Evolutionary conservation across 2,797 vertebrate genomes (phyloP), one percentile per base, ranked within the genome.

Genomic region (Gouania willdenowi): DNA sequence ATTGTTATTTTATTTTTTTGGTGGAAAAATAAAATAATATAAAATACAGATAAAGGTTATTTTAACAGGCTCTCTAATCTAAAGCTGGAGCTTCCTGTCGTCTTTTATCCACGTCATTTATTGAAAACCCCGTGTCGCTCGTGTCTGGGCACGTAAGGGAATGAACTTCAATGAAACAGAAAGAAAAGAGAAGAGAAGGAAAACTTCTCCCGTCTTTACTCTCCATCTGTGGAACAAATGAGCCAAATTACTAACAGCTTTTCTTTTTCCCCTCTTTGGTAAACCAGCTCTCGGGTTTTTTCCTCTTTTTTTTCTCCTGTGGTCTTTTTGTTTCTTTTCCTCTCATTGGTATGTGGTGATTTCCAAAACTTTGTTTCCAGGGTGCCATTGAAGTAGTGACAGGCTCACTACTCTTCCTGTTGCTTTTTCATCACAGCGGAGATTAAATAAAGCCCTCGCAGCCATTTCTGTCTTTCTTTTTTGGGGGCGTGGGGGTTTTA

Each of bases 211-310:
- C 54, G 46, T 60, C 65, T 81, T 78, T 81, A 66, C 83, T 82
- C 74, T 81, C 67, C 71, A 74, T 82, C 72, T 78, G 77, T 63
- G 68, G 41, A 79, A 63, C 71, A 82, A 82, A 85, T 71, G 56
- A 75, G 66, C 46, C 55, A 79, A 81, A 82, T 81, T 74, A 68
- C 69, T 71, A 70, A 58, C 72, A 63, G 66, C 55, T 66, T 64
- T 62, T 43, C 51, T 60, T 66, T 43, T 44, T 36, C 42, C 36
- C 46, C 56, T 71, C 44, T 63, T 19, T 31, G 62, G 41, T 66
- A 45, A 75, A 68, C 33, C 51, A 49, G 41, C 51, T 46, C n/a
- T n/a, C n/a, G n/a, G n/a, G n/a, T n/a, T n/a, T n/a, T n/a, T n/a
- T n/a, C n/a, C n/a, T 25, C 56, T 30, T 45, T 29, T 36, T 48